Conservation (phyloP, 30 jellyfish, hydroid and myxozoan species). For the Catostylus mosaicus region DNA sequence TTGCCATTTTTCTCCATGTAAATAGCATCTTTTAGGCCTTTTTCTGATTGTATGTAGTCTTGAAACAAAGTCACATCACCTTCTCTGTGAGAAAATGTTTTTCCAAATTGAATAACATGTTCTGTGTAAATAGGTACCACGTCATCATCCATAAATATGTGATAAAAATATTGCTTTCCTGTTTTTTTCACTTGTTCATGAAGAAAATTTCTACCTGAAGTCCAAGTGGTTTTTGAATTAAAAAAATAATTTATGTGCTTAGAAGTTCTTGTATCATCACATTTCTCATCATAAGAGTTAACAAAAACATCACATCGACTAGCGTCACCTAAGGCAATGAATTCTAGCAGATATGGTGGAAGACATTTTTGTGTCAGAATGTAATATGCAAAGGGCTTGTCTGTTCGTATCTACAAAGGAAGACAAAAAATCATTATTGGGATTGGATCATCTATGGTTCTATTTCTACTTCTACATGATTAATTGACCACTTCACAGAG, state of each 20-base stretch:
- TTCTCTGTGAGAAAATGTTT: conserved; percentile 8
- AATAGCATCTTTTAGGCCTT: conserved; percentile 55
- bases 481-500: too few relatives aligned
- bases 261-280: conserved; percentile 33
- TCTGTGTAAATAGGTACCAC: conserved; percentile 49
- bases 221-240: conserved; percentile 60
- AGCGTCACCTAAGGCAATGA: conserved; percentile 51
- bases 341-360: conserved; percentile 27
- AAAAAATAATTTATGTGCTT: conserved; percentile 49
- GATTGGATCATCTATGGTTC: too few relatives aligned
- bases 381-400: conserved; percentile 73
- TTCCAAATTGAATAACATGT: conserved; percentile 20
- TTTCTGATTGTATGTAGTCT: conserved; percentile 16
- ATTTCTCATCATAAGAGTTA: conserved; percentile 38
- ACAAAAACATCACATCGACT: conserved; percentile 64
- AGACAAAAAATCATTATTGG: too few relatives aligned
- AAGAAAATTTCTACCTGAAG: conserved; percentile 59
- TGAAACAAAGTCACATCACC: conserved; percentile 26
- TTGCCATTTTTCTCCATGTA: conserved; percentile 16
- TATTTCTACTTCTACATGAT: too few relatives aligned
- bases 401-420: conserved; percentile 26
- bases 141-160: conserved; percentile 75
- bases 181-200: conserved; percentile 13
- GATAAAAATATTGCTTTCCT: conserved; percentile 42
- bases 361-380: conserved; percentile 68